These are phyloP conservation scores for Eubucco bourcierii DNA, from an alignment of 2,113 vertebrate species.

Conservation along the genomic window DNA sequence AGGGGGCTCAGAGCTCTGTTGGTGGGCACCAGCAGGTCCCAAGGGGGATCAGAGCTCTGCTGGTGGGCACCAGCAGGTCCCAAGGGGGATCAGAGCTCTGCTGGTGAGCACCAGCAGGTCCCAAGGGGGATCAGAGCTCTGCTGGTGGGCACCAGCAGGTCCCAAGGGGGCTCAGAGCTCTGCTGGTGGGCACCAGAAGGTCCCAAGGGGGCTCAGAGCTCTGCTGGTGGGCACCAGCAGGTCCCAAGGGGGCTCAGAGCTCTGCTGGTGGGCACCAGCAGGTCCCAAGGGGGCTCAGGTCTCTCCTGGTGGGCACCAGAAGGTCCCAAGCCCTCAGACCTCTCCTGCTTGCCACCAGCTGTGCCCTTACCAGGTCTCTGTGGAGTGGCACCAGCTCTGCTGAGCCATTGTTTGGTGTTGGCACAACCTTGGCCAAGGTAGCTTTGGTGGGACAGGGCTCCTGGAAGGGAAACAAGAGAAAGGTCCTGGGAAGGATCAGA, in stretches of 20 bases:
- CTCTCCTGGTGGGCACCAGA: background rate
- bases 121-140: no score
- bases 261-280: background rate
- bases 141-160: background rate
- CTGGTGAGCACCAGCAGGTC: background rate
- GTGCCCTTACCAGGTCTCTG: conserved; percentile 82
- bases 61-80: background rate
- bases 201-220: no score
- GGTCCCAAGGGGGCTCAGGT: no score
- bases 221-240: background rate
- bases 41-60: no score
- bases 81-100: no score
- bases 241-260: no score
- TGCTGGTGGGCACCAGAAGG: background rate
- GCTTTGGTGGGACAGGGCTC: conserved; percentile 84
- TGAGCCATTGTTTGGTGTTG: conserved; percentile 93
- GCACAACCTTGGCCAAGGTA: conserved; percentile 90
- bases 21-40: background rate
- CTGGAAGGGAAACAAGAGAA: conserved; percentile 65
- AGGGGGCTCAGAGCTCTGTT: no score
- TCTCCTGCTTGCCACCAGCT: no score
- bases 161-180: no score
- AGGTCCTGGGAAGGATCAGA: no score
- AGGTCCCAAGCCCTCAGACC: background rate
- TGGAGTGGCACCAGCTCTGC: conserved; percentile 88